Evolutionary conservation across 1,140 invertebrate species (phyloP), one percentile per base, ranked within the genome.

Genomic region (Pseudomyrmex cubaensis): DNA sequence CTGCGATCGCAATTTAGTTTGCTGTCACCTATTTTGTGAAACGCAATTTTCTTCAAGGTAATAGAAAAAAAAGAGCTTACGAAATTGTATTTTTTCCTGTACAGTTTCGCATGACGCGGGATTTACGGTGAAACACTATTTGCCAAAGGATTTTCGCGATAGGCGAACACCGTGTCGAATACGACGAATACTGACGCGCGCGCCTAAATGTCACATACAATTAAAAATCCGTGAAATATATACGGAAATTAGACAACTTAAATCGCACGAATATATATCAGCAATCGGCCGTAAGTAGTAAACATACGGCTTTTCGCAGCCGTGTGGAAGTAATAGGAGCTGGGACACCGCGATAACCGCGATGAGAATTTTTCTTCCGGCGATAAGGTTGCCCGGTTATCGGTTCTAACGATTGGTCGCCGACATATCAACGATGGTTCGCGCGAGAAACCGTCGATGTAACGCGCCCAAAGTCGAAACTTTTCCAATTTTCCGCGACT

Each of bases 401-500:
- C 78, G 59, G 44, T 10, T 57, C 63, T 85, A 80, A 86, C 85
- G 20, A 86, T 63, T 70, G 66, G 17, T 22, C 52, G 67, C 17
- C 69, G 70, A 86, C 76, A 86, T 85, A 87, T 87, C 62, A 76
- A 72, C 59, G 83, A 85, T 82, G 64, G 64, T 70, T 64, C 35
- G 82, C 48, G 8, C 10, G 12, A 73, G 61, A 50, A 84, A 70
- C 73, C 54, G 61, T 80, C 84, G 77, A 88, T 82, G 82, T 61
- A 74, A 67, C 76, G 67, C 80, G 63, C 69, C 9, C 70, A 64
- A 59, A 54, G 64, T 25, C 22, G 48, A 90, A 92, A 92, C 90
- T 91, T 92, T 93, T 92, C 89, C 92, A 92, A 93, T 93, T 93
- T 93, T 86, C 90, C 85, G 90, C 76, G 78, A 90, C 85, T 90